A percentile compares a stretch with the other conserved stretches of the same genome.
These are phyloP conservation scores for Muscicapa comitata DNA, from an alignment of 2,797 vertebrate genomes.

Conservation along the genomic window DNA sequence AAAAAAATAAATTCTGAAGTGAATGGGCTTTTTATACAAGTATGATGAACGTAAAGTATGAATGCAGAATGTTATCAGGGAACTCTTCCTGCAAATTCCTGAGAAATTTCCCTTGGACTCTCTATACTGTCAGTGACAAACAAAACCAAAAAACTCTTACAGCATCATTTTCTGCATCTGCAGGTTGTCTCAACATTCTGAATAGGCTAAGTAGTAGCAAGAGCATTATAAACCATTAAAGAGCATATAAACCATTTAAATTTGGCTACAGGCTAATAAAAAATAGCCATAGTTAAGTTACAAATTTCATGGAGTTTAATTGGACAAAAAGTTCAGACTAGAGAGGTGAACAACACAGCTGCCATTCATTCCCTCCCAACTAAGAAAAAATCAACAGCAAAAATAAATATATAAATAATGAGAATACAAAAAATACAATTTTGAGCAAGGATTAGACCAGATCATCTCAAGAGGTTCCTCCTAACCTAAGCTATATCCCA, in stretches of 20 bases:
- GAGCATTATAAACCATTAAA: background rate
- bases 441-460: background rate
- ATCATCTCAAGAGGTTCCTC: background rate
- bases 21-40: background rate
- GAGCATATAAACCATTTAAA: background rate
- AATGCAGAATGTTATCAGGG: background rate
- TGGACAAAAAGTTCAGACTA: background rate
- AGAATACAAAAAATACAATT: background rate
- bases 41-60: background rate
- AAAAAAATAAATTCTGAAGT: background rate
- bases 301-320: background rate
- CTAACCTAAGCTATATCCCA: background rate
- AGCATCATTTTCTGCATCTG: background rate
- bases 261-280: background rate
- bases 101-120: background rate
- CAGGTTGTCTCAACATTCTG: background rate
- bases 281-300: background rate
- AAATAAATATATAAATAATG: background rate
- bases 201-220: background rate
- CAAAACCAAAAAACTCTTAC: background rate
- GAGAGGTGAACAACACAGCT: background rate
- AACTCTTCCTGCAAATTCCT: background rate
- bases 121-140: background rate
- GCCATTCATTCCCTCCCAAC: background rate
- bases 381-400: background rate